phyloP scores from a whole-genome alignment of 2,888 invertebrate genomes.

The Xiphydria camelus region DNA sequence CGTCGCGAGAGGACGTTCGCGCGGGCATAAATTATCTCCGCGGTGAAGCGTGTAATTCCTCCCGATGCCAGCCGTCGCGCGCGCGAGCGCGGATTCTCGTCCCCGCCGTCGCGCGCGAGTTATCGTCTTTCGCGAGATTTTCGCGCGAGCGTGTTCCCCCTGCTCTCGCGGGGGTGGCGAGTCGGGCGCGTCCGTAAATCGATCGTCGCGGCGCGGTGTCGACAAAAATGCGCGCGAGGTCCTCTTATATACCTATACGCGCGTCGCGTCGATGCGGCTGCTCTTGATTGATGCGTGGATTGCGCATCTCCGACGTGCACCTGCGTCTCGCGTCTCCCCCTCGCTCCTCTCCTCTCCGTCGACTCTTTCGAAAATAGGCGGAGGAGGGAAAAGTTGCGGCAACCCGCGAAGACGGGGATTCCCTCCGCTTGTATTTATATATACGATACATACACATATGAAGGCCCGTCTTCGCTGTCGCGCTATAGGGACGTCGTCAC shows the following conservation, averaged over 20 bases:
- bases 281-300: slow-evolving; percentile 48
- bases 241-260: slow-evolving; percentile 22
- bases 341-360: no score
- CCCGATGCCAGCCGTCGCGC: no score
- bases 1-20: slow-evolving; percentile 28
- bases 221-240: background rate
- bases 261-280: slow-evolving; percentile 21
- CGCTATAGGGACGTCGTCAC: no score
- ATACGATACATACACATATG: no score
- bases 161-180: background rate
- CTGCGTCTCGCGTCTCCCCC: slow-evolving; percentile 38
- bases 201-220: slow-evolving; percentile 13
- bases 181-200: background rate
- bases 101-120: no score
- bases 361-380: no score
- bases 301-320: slow-evolving; percentile 44
- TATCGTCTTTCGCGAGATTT: slow-evolving; percentile 35
- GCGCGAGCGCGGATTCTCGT: no score
- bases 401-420: no score
- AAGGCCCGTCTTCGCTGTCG: no score
- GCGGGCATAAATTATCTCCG: slow-evolving; percentile 41
- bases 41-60: slow-evolving; percentile 45
- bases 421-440: no score
- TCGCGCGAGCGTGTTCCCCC: slow-evolving; percentile 20
- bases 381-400: no score